Evolutionary conservation across 1,140 invertebrate genomes (phyloP).

Genomic region (Drosophila teissieri): DNA sequence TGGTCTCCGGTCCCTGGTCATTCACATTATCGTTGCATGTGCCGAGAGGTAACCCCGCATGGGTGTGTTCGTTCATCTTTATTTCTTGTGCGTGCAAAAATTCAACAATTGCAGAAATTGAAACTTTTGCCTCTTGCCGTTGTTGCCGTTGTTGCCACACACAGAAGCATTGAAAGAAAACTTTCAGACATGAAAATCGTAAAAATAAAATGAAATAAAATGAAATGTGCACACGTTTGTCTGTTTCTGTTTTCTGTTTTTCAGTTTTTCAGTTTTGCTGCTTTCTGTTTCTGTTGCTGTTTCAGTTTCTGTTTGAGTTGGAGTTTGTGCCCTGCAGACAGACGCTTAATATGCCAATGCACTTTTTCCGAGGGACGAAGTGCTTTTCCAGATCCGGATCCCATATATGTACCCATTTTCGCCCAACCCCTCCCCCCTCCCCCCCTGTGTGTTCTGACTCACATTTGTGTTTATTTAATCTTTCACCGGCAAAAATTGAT

Average conservation of each 20-base stretch:
- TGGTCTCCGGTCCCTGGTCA: conserved; percentile 49
- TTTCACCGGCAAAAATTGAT: conserved; percentile 44
- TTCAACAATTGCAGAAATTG: conserved; percentile 80
- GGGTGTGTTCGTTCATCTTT: conserved; percentile 67
- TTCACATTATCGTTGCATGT: conserved; percentile 73
- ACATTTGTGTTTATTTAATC: conserved; percentile 45
- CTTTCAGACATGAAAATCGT: conserved; percentile 55
- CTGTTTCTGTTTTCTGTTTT: conserved; percentile 9
- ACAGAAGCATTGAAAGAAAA: conserved; percentile 47
- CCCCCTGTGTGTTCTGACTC: neutral
- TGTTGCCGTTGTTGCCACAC: conserved; percentile 32
- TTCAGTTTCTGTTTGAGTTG: conserved; percentile 27
- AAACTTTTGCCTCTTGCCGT: conserved; percentile 67
- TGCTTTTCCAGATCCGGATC: neutral
- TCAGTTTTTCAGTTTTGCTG: conserved; percentile 21
- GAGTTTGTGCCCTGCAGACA: conserved; percentile 37
- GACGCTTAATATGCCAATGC: conserved; percentile 72
- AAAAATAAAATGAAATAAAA: conserved; percentile 65
- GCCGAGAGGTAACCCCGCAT: conserved; percentile 1
- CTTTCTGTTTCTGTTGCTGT: neutral
- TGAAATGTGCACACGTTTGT: conserved; percentile 73
- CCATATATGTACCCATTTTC: neutral
- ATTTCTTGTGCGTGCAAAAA: conserved; percentile 79
- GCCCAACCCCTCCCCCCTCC: neutral
- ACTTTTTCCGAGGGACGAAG: conserved; percentile 31